phyloP scores from a whole-genome alignment of 2,888 invertebrate species.

The Cheilosia pagana region DNA sequence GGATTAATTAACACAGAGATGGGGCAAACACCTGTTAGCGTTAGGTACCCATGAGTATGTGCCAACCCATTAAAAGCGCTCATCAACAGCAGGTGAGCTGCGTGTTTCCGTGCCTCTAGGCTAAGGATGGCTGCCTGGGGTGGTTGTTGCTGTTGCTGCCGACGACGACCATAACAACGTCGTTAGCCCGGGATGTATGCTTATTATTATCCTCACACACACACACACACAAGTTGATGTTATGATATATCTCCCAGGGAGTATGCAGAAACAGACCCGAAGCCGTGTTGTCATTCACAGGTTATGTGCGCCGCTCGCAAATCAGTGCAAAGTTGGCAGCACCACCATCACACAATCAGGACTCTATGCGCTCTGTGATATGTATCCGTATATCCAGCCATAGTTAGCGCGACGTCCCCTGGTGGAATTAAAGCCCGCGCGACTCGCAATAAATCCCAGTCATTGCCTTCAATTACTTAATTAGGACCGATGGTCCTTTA shows the following conservation, averaged over 20 bases:
- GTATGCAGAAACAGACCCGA: background rate
- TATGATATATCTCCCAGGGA: constrained; percentile 1
- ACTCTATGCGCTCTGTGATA: constrained; percentile 3
- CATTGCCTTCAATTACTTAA: constrained; percentile 81
- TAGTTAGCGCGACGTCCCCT: constrained; percentile 20
- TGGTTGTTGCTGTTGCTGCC: background rate
- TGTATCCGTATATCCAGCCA: background rate
- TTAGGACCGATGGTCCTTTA: constrained; percentile 80
- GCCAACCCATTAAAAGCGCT: constrained; percentile 56
- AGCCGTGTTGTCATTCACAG: constrained; percentile 33
- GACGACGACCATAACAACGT: constrained; percentile 56
- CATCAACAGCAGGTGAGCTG: constrained; percentile 61
- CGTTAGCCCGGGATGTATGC: constrained; percentile 54
- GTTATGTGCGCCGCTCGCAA: constrained; percentile 35
- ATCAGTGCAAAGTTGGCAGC: constrained; percentile 64
- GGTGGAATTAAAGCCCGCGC: constrained; percentile 47
- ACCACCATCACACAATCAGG: constrained; percentile 51
- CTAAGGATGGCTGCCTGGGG: background rate
- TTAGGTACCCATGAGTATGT: constrained; percentile 64
- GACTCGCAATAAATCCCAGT: constrained; percentile 79
- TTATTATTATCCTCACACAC: constrained; percentile 56
- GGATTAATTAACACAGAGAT: constrained; percentile 70
- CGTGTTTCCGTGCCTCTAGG: constrained; percentile 52
- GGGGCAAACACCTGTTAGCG: constrained; percentile 72
- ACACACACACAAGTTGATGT: constrained; percentile 4